Percentiles rank a stretch among this genome's conserved stretches.
phyloP scores from a whole-genome alignment of 2,113 vertebrate genomes.

The Crotalus horridus region DNA sequence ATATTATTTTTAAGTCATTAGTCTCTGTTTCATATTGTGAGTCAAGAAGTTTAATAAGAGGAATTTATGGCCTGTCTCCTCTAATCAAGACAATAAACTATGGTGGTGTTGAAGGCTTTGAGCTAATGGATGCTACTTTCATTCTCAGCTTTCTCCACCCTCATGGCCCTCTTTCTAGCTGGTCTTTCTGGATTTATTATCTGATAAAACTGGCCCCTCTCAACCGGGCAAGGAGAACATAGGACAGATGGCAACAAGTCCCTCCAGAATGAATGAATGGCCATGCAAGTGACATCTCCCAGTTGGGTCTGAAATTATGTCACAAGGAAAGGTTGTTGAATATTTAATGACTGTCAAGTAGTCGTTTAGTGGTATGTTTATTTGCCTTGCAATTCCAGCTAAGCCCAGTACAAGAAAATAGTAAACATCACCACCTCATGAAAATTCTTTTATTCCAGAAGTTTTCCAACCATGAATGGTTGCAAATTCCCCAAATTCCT shows the following conservation, averaged over 20 bases:
- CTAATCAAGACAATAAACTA: conserved; percentile 35
- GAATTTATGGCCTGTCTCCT: conserved; percentile 60
- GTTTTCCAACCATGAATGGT: not conserved
- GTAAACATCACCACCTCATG: not conserved
- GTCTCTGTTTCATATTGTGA: conserved; percentile 53
- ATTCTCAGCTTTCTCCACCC: not conserved
- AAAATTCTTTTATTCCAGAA: not conserved
- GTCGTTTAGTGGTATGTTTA: not conserved
- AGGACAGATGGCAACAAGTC: not conserved
- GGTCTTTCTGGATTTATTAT: conserved; percentile 42
- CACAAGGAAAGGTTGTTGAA: not conserved
- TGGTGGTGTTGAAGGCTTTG: not conserved
- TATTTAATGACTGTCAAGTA: not conserved
- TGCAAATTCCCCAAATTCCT: not conserved
- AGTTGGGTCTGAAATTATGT: not conserved
- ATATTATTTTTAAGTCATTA: conserved; percentile 60
- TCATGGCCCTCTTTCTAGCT: not conserved
- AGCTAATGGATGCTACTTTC: conserved; percentile 46
- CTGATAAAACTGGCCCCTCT: not conserved
- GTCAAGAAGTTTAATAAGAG: conserved; percentile 50
- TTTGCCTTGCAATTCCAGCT: not conserved
- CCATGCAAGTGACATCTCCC: not conserved
- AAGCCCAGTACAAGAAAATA: not conserved
- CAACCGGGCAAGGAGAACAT: not conserved
- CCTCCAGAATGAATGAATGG: not conserved